A percentile compares a stretch with the other conserved stretches of the same genome.
Evolutionary conservation across 2,113 vertebrate species (phyloP).

Genomic region (Apteryx owenii): DNA sequence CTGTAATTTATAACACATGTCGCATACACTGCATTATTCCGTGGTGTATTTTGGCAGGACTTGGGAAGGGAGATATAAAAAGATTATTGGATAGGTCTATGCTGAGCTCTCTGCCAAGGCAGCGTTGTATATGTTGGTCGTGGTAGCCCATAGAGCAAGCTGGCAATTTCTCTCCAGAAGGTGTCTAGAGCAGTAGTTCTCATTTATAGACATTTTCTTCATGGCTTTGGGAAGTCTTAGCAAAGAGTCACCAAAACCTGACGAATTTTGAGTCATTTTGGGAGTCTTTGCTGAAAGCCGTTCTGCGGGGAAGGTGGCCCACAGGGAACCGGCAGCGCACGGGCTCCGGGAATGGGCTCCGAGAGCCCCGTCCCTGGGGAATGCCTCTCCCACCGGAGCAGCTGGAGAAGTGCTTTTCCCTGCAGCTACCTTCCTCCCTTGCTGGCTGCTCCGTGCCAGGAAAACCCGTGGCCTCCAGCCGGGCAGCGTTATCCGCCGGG

Average conservation of each 20-base stretch:
- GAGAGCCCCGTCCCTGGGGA: too few species aligned
- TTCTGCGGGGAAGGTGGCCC: background rate
- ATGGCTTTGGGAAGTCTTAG: background rate
- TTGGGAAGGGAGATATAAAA: conserved; percentile 49
- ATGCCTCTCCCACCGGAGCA: too few species aligned
- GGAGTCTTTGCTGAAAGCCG: background rate
- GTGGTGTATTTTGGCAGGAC: conserved; percentile 40
- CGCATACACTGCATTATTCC: background rate
- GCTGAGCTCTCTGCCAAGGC: conserved; percentile 8
- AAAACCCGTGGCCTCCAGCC: too few species aligned
- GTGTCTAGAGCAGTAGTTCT: background rate
- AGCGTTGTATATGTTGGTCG: background rate
- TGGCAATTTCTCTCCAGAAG: conserved; percentile 29
- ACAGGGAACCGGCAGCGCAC: background rate
- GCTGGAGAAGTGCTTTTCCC: too few species aligned
- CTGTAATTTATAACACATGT: conserved; percentile 56
- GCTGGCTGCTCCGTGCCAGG: too few species aligned
- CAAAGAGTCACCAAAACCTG: background rate
- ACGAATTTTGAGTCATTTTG: background rate
- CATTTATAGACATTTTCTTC: background rate
- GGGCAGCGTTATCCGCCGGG: too few species aligned
- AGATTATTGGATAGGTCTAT: conserved; percentile 27
- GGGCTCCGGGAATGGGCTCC: background rate
- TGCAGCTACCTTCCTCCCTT: too few species aligned
- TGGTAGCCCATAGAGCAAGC: conserved; percentile 23